A percentile compares a stretch with the other conserved stretches of the same genome.
Conservation (phyloP, 1,140 invertebrate species). For the Tachypleus tridentatus region DNA sequence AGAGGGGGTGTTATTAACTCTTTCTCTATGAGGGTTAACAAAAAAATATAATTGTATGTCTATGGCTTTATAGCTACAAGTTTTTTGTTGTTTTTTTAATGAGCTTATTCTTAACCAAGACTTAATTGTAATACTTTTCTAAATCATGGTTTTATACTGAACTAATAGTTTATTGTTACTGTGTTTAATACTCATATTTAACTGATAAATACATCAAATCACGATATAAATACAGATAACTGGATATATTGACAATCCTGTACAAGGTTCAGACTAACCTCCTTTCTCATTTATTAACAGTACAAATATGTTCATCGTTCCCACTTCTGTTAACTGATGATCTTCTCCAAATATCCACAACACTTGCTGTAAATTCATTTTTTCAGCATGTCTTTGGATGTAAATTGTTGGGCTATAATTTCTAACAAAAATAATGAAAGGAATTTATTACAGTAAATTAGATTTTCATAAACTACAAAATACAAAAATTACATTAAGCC, state of each 20-base stretch:
- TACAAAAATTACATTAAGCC: too few relatives aligned
- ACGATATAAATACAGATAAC: too few relatives aligned
- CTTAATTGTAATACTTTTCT: too few relatives aligned
- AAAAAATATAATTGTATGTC: slow-evolving; percentile 7
- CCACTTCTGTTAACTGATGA: slow-evolving; percentile 90
- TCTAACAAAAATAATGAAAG: slow-evolving; percentile 1
- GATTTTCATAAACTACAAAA: too few relatives aligned
- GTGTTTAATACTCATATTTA: too few relatives aligned
- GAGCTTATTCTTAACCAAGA: too few relatives aligned
- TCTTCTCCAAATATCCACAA: slow-evolving; percentile 94
- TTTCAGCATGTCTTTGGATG: slow-evolving; percentile 54
- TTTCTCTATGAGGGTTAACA: slow-evolving; percentile 31
- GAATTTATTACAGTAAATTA: too few relatives aligned
- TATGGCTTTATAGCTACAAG: not conserved
- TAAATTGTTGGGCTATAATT: slow-evolving; percentile 47
- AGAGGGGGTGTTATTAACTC: slow-evolving; percentile 43
- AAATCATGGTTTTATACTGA: too few relatives aligned
- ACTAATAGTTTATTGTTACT: too few relatives aligned
- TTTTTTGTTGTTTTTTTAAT: too few relatives aligned
- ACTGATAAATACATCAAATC: too few relatives aligned
- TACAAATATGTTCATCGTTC: slow-evolving; percentile 97
- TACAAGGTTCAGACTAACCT: slow-evolving; percentile 41
- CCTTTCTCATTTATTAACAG: slow-evolving; percentile 76
- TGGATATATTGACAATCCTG: too few relatives aligned
- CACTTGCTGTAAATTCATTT: slow-evolving; percentile 82